A percentile compares a stretch with the other conserved stretches of the same genome.
These are phyloP conservation scores for Oscheius sp. DNA, from an alignment of 2,888 invertebrate species.

Conservation along the genomic window DNA sequence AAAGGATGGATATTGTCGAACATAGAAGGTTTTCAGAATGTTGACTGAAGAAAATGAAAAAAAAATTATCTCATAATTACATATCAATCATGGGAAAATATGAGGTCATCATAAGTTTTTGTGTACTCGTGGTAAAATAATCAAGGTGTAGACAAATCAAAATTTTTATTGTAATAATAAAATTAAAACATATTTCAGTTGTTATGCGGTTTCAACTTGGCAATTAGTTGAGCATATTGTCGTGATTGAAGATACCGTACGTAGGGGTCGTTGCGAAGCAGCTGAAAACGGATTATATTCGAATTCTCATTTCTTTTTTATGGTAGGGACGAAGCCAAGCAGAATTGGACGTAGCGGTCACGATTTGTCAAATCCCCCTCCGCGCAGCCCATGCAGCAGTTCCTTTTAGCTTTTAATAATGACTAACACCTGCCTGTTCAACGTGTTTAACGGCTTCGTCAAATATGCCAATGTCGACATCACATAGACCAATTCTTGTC, in stretches of 20 bases:
- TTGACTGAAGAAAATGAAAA: too few species aligned
- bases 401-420: too few species aligned
- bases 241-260: slow-evolving; percentile 66
- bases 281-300: slow-evolving; percentile 22
- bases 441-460: slow-evolving; percentile 68
- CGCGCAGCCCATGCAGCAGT: too few species aligned
- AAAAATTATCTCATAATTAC: not conserved
- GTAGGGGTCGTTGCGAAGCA: slow-evolving; percentile 64
- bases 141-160: too few species aligned
- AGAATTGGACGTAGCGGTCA: not conserved
- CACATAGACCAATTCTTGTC: slow-evolving; percentile 53
- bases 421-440: slow-evolving; percentile 64
- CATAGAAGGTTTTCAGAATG: too few species aligned
- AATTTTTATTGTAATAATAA: too few species aligned
- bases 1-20: slow-evolving; percentile 41
- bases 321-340: not conserved
- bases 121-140: too few species aligned
- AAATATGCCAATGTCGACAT: slow-evolving; percentile 66
- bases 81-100: not conserved
- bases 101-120: too few species aligned
- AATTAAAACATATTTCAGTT: not conserved
- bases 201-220: slow-evolving; percentile 33
- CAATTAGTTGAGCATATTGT: slow-evolving; percentile 59
- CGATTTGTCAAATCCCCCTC: not conserved
- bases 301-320: not conserved